Evolutionary conservation across 2,113 vertebrate species (phyloP).

Genomic region (Eubucco bourcierii): DNA sequence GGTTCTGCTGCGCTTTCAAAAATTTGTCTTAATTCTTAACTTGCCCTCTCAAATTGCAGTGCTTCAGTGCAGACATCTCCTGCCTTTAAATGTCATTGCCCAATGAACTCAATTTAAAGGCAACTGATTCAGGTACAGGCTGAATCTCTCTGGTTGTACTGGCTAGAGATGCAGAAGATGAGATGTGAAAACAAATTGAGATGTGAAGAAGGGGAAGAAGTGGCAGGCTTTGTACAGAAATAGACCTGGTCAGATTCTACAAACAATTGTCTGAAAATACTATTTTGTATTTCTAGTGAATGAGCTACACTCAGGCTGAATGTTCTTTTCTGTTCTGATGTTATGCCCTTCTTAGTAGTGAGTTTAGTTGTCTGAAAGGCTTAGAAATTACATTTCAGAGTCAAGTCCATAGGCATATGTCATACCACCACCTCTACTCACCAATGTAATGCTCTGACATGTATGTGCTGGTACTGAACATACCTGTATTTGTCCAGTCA

Average conservation of each 20-base stretch:
- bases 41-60: not conserved
- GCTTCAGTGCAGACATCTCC: not conserved
- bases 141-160: not conserved
- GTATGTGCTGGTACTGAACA: not conserved
- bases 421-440: not conserved
- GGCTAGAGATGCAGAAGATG: not conserved
- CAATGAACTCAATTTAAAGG: not conserved
- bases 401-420: not conserved
- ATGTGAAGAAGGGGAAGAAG: not conserved
- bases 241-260: not conserved
- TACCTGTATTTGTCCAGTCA: not conserved
- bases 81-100: not conserved
- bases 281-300: not conserved
- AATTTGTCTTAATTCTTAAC: constrained; percentile 5
- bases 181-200: not conserved
- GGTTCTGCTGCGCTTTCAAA: not conserved
- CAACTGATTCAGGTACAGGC: not conserved
- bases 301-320: not conserved
- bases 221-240: not conserved
- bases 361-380: not conserved
- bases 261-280: not conserved
- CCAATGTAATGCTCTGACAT: not conserved
- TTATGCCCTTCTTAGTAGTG: not conserved
- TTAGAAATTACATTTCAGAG: not conserved
- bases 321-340: not conserved